Evolutionary conservation across 2,797 vertebrate species (phyloP).

Genomic region (Capromys pilorides): DNA sequence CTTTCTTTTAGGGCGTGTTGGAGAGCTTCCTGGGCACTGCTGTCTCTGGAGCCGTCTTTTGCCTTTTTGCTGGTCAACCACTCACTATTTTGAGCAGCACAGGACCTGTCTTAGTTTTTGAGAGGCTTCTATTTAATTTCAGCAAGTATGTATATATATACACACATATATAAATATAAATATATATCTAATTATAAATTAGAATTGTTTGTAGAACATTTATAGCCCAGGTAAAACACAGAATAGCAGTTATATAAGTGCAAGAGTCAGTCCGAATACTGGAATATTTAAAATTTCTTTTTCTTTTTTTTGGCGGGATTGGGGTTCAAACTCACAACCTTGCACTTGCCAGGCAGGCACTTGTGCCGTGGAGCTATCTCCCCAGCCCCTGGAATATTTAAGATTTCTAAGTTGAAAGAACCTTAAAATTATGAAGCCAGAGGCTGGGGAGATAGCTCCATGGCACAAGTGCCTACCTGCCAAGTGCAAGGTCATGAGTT

Average conservation of each 20-base stretch:
- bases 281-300: not conserved
- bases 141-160: constrained; percentile 90
- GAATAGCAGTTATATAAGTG: not conserved
- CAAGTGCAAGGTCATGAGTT: too few species aligned
- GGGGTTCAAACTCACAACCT: too few species aligned
- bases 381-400: not conserved
- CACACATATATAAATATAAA: not conserved
- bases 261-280: not conserved
- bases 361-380: too few species aligned
- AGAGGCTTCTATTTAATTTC: constrained; percentile 97
- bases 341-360: too few species aligned
- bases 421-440: not conserved
- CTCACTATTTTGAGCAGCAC: constrained; percentile 98
- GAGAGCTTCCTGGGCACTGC: constrained; percentile 99
- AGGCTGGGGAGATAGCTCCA: too few species aligned
- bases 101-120: constrained; percentile 97
- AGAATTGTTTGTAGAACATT: not conserved
- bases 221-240: not conserved
- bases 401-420: not conserved
- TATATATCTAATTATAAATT: not conserved
- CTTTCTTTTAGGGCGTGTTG: constrained; percentile 91
- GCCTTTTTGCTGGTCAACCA: constrained; percentile 95
- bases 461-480: too few species aligned
- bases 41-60: constrained; percentile 93
- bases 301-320: too few species aligned